Conservation (phyloP, 2,888 invertebrate species). For the Quadroppia sp. region DNA sequence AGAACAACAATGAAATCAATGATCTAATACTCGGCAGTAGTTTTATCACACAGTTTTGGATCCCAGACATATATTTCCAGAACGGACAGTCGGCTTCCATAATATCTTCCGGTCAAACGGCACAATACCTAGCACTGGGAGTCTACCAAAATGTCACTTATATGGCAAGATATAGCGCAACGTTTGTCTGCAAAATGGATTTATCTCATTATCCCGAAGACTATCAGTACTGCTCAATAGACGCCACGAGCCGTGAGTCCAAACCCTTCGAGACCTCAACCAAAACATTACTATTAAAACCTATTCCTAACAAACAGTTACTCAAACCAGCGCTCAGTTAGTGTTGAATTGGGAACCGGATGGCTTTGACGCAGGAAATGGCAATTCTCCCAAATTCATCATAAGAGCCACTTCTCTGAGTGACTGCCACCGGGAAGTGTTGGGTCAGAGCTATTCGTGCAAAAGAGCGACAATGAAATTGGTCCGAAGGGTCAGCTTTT, state of each 20-base stretch:
- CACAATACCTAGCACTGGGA: conserved; percentile 32
- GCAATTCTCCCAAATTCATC: conserved; percentile 12
- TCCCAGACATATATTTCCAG: conserved; percentile 41
- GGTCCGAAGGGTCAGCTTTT: conserved; percentile 39
- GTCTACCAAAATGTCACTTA: neutral
- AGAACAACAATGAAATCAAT: neutral
- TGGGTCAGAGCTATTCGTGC: neutral
- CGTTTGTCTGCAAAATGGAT: conserved; percentile 29
- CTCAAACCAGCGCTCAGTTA: conserved; percentile 5
- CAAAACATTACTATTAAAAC: too few relatives aligned
- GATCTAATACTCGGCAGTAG: neutral
- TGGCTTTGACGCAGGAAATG: conserved; percentile 12
- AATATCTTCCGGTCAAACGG: conserved; percentile 22
- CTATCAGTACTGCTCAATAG: conserved; percentile 16
- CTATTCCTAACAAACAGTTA: too few relatives aligned
- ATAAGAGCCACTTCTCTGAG: neutral
- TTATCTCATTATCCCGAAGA: conserved; percentile 29
- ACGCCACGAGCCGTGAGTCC: conserved; percentile 7
- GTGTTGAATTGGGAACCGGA: neutral
- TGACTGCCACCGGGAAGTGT: neutral
- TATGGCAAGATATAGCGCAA: conserved; percentile 22
- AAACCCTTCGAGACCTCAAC: too few relatives aligned
- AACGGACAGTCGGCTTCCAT: conserved; percentile 34
- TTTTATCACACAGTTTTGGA: conserved; percentile 37
- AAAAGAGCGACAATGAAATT: conserved; percentile 17